Percentiles rank a stretch among this genome's conserved stretches.
Conservation (phyloP, 2,113 vertebrate species). For the Sphaerodactylus townsendi region DNA sequence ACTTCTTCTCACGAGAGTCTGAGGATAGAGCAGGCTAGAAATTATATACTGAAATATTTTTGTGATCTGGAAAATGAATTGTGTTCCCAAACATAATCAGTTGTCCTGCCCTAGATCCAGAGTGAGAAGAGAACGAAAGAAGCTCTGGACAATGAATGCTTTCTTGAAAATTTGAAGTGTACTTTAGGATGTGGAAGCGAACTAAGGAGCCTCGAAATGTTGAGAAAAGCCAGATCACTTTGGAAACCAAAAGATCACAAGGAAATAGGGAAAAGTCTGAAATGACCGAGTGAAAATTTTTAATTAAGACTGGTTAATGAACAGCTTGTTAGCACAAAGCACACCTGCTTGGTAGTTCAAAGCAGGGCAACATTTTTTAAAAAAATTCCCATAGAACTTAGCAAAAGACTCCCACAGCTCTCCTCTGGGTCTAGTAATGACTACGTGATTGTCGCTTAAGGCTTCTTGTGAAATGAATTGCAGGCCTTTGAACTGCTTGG, state of each 20-base stretch:
- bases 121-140: background rate
- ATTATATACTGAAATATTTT: background rate
- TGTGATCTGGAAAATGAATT: background rate
- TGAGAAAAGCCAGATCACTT: background rate
- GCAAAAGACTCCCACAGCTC: background rate
- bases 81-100: background rate
- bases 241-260: background rate
- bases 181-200: too few species aligned
- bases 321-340: background rate
- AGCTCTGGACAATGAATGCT: background rate
- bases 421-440: background rate
- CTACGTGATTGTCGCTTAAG: background rate
- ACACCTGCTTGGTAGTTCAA: background rate
- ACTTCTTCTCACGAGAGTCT: background rate
- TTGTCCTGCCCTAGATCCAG: background rate
- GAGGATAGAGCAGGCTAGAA: background rate
- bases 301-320: background rate
- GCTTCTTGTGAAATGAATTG: background rate
- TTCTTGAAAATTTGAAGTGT: background rate
- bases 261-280: background rate
- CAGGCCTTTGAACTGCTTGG: background rate
- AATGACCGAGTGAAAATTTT: background rate
- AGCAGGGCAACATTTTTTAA: background rate
- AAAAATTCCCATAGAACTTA: background rate
- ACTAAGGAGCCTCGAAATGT: background rate